Evolutionary conservation across 2,888 invertebrate species (phyloP).

Genomic region (Imbricaverruca yamaguchii): DNA sequence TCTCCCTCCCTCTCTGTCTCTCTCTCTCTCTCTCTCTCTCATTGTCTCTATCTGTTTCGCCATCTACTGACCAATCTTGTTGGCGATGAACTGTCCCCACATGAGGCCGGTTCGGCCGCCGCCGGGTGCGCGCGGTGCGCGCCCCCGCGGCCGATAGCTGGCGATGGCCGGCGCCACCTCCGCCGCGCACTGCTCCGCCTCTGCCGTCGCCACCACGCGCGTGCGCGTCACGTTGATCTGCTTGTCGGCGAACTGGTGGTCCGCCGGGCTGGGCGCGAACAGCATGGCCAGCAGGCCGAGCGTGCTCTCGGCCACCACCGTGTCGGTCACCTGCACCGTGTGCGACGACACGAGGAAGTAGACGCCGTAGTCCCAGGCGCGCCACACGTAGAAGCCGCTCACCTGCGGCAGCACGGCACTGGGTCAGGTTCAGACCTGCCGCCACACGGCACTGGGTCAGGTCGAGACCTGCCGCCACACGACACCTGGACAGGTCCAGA

Average conservation of each 20-base stretch:
- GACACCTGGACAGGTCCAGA: too few species aligned
- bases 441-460: background rate
- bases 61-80: background rate
- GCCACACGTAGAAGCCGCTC: constrained; percentile 29
- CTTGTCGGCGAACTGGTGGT: constrained; percentile 14
- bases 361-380: constrained; percentile 24
- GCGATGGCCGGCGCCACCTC: background rate
- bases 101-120: constrained; percentile 4
- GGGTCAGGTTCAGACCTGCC: too few species aligned
- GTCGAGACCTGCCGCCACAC: background rate
- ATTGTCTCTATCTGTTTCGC: too few species aligned
- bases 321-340: constrained; percentile 14
- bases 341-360: constrained; percentile 4
- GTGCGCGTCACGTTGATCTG: constrained; percentile 7
- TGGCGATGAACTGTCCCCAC: background rate
- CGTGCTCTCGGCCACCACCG: constrained; percentile 1
- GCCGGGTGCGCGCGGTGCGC: background rate
- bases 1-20: too few species aligned
- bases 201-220: constrained; percentile 6
- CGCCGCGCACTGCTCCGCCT: background rate
- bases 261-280: background rate
- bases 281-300: constrained; percentile 5
- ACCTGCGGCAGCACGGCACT: constrained; percentile 9
- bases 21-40: too few species aligned
- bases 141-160: background rate